Base-by-base conservation (phyloP, 2,888 invertebrate species). In the Carabus problematicus region DNA sequence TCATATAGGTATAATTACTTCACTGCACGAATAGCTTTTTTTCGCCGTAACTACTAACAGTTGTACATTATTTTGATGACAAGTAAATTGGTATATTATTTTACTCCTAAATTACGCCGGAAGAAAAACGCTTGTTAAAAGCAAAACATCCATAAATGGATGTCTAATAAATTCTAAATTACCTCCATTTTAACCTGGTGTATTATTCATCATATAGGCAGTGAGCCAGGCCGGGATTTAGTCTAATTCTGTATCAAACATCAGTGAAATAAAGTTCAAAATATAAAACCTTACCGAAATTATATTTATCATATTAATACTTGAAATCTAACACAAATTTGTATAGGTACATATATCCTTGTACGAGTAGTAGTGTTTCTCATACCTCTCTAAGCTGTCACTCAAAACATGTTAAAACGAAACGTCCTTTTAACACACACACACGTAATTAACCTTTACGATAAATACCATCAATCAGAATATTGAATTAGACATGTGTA, bases 161-260 rank as follows among this genome's bases (percentile, higher is more conserved):
- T 60, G 29, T 60, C 60, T 67, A 67, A 67, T 67, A 67, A 67
- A 67, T 60, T 60, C 52, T 67, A 67, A 67, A 67, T 67, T 67
- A 67, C 60, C 18, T 66, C 58, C 58, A 66, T 66, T 66, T 66
- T 58, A 66, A 58, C 6, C 29, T 29, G 6, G 29, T 29, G 29
- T 29, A 29, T 29, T 3, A n/a, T n/a, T n/a, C n/a, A n/a, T n/a
- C n/a, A n/a, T n/a, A 29, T 2, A 29, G 29, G 29, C 6, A 29
- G 29, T 29, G 2, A 6, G 29, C 2, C 29, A 29, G 29, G 29
- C 6, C 29, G 6, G 29, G 2, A 29, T 29, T 29, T 29, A 29
- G 29, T 29, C 3, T 29, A 29, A 29, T 29, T 29, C 29, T 29
- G 29, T 29, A 29, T 29, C 6, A 3, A 29, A 29, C 2, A 29